Base-by-base conservation (phyloP, 30 jellyfish, hydroid and myxozoan genomes). In the Cassiopea xamachana region DNA sequence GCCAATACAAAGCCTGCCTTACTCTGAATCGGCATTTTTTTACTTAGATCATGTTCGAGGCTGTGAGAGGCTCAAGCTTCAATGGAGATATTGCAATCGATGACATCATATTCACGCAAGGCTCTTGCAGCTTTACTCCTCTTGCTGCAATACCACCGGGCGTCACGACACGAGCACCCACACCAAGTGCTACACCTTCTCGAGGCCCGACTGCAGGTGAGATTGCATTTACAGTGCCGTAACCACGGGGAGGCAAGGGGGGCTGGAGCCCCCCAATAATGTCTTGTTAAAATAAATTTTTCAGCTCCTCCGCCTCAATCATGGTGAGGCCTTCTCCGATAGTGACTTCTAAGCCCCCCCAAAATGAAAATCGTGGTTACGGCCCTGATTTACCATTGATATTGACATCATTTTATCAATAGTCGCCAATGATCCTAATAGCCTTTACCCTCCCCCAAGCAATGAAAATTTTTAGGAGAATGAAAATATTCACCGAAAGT, bases 151-250 rank as follows among this genome's bases (percentile, higher is more conserved):
- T 97, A 90, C 99, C 99, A 39, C 96, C 96, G 39, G 99, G 99
- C 79, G 79, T 81, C 76, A 81, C 96, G n/a, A 96, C 99, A 4
- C 96, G 88, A 15, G 94, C 97, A 3, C 99, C 99, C 46, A 92
- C 99, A 6, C 93, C 98, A 15, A 76, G 86, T n/a, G 81, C 73
- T 16, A 96, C 99, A 27, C 97, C 97, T 13, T 79, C 99, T 7
- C 50, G 97, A 75, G 99, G 99, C 2, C 99, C 99, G 1, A 96
- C 99, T 44, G 98, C 99, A 18, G 98, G 99, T 96, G 88, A n/a
- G 90, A 55, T 55, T 55, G 64, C 7, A 78, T 27, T 27, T 27
- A 27, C 39, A 27, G 39, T 27, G 39, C 39, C 39, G 39, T 27
- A 27, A 27, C 39, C 12, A 14, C 17, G 47, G 81, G 14, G 12